Percentiles rank a stretch among this genome's conserved stretches.
phyloP scores from a whole-genome alignment of 1,140 invertebrate species.

The Sminthurides bifidus region DNA sequence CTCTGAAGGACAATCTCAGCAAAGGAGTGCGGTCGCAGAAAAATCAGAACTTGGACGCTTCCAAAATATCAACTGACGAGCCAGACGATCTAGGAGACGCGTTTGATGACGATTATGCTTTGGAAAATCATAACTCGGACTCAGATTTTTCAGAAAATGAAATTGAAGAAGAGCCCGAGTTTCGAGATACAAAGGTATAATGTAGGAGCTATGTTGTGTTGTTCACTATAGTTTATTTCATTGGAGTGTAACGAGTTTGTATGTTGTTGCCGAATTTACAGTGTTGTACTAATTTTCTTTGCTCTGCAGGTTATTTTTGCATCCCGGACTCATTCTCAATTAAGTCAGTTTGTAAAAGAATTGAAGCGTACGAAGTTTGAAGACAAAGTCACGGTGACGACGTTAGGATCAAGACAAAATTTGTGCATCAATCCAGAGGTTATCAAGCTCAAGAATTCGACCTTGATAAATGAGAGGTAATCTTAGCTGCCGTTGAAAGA shows the following conservation, averaged over 20 bases:
- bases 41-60: conserved; percentile 32
- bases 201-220: no score
- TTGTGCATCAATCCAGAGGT: conserved; percentile 83
- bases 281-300: no score
- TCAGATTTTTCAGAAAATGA: conserved; percentile 39
- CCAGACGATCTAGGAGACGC: conserved; percentile 33
- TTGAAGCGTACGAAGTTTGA: conserved; percentile 70
- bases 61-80: conserved; percentile 33
- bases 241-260: conserved; percentile 34
- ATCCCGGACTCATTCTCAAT: conserved; percentile 90
- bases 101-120: conserved; percentile 41
- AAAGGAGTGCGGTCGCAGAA: conserved; percentile 14
- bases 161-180: conserved; percentile 39
- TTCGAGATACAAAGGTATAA: conserved; percentile 10
- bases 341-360: conserved; percentile 87
- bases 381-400: conserved; percentile 57
- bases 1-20: not conserved
- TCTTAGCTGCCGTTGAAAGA: no score
- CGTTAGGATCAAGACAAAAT: conserved; percentile 81
- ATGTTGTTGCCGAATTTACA: conserved; percentile 56
- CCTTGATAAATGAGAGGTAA: conserved; percentile 80
- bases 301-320: conserved; percentile 75
- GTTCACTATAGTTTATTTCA: conserved; percentile 8
- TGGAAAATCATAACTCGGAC: conserved; percentile 41
- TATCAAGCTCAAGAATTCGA: conserved; percentile 56